Base-by-base conservation (phyloP, 2,797 vertebrate species). In the Huso huso region DNA sequence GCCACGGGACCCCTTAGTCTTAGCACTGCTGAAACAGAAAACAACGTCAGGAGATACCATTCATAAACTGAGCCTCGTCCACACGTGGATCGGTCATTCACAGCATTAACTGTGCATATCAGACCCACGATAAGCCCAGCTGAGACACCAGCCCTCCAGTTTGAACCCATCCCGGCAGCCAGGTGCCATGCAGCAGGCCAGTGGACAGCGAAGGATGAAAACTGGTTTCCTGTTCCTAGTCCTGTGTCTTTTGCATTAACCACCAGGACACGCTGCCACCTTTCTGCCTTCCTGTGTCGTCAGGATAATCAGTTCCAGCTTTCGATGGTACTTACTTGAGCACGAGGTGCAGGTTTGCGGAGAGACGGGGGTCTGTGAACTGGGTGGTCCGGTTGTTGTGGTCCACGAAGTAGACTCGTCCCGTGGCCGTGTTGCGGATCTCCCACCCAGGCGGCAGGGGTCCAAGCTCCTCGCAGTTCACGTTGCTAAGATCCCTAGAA, bases 321-420 rank as follows among this genome's bases (percentile, higher is more conserved):
- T 60, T 60, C 13, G 15, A 10, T 9, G 0, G 11, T 71, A 86
- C 94, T 93, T 83, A 97, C 95, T 96, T 97, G 60, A 97, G 87
- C 67, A 97, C 94, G 76, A 94, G 87, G 84, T 97, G 95, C 73
- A 97, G 87, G 84, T 97, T 97, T 50, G 95, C 95, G 51, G 95
- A 97, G 49, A 97, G 90, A 23, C 95, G 90, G 3, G 95, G 95
- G 79, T 97, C 95, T 37, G 95, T 97, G 85, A 97, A 97, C 79
- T 97, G 95, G 64, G 95, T 97, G 59, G 95, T 97, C 71, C 95
- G 90, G 86, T 97, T 97, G 91, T 97, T 97, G 90, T 97, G 95
- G 86, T 97, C 95, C 51, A 97, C 95, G 73, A 97, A 97, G 89
- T 97, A 97, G 84, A 97, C 94, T 13, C 95, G 91, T 76, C 95